Base-by-base conservation (phyloP, 2,797 vertebrate genomes). In the Anolis apletophallus region DNA sequence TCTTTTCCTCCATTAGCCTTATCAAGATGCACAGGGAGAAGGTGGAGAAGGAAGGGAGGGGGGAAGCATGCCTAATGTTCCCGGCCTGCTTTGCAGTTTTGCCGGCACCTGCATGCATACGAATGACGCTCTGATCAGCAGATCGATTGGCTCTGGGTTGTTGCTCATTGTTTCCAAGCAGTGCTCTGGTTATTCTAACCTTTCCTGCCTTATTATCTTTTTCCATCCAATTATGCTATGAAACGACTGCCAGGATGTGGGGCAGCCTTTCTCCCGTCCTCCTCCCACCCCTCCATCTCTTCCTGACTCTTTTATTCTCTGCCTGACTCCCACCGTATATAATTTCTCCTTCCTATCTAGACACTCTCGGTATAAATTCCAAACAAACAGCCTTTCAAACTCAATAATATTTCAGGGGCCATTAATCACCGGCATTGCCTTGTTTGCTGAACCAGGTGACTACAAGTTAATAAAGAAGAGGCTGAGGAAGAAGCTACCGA, bases 341-440 rank as follows among this genome's bases (percentile, higher is more conserved):
- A 46, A n/a, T 23, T 34, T 19, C 11, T 50, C 68, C 68, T 74
- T n/a, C 87, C 89, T 89, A 82, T 85, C 85, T 86, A 59, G 83
- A 78, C 68, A 16, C 81, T 26, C 59, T 85, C 80, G 69, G 90
- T 84, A 93, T 87, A 94, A 93, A 93, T 93, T 94, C 94, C 89
- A 83, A 92, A 90, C 87, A 87, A 91, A 80, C 90, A 94, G 88
- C 87, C 36, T 93, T 95, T 93, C 92, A 85, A 84, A 91, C 79
- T 85, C 1, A 11, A 68, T 93, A 93, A 92, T 92, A 86, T 95
- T 94, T 94, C 93, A 34, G 9, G 88, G 83, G 32, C 88, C 90
- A 95, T 95, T 95, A 95, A 96, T 96, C 94, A 96, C 85, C 1
- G 72, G 3, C 36, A n/a, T 76, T 84, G 88, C 91, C 84, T 95